These are phyloP conservation scores for Enteromius argenteus DNA, from an alignment of 2,797 vertebrate species.

Conservation along the genomic window DNA sequence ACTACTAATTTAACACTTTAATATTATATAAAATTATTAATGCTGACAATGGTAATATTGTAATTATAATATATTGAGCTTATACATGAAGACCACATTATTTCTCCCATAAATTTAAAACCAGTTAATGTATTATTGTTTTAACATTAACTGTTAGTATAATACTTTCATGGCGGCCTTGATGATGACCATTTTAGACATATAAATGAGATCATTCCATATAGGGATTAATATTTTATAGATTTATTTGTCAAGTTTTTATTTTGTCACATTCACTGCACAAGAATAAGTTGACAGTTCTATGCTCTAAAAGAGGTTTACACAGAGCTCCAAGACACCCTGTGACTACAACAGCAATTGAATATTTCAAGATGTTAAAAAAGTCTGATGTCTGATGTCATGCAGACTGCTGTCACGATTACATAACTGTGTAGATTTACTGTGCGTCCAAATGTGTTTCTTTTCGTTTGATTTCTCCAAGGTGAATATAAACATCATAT, in stretches of 20 bases:
- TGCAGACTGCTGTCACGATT: conserved; percentile 25
- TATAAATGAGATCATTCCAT: not conserved
- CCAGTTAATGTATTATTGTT: not conserved
- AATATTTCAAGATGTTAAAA: conserved; percentile 67
- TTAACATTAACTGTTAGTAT: not conserved
- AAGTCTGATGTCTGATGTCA: conserved; percentile 31
- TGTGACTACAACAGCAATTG: conserved; percentile 64
- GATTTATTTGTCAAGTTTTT: conserved; percentile 20
- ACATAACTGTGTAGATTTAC: not conserved
- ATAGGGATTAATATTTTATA: conserved; percentile 11
- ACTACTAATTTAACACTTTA: not conserved
- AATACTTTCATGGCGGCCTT: not conserved
- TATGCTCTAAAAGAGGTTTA: conserved; percentile 26
- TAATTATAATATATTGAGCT: not conserved
- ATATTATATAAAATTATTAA: not conserved
- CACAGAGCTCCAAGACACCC: conserved; percentile 59
- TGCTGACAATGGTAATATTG: no score
- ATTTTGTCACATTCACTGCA: not conserved
- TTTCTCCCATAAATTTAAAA: not conserved
- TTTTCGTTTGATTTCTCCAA: not conserved
- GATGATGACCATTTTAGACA: not conserved
- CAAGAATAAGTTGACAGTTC: not conserved
- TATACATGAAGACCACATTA: not conserved
- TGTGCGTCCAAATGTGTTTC: not conserved
- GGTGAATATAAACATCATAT: conserved; percentile 1